Evolutionary conservation across 2,113 vertebrate genomes (phyloP).

Genomic region (Etheostoma spectabile): DNA sequence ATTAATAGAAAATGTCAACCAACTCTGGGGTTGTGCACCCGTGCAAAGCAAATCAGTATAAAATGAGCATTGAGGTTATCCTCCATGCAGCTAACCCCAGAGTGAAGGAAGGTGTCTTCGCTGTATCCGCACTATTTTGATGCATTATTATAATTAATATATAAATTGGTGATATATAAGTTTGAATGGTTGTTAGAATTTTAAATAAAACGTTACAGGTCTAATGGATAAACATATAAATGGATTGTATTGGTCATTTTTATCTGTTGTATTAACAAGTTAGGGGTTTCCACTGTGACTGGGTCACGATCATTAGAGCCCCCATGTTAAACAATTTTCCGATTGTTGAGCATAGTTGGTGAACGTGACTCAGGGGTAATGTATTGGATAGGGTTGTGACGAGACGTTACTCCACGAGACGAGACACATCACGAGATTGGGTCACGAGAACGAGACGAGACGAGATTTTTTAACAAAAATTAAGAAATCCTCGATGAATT

Average conservation of each 20-base stretch:
- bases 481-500: no score
- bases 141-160: no score
- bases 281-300: neutral
- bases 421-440: no score
- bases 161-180: neutral
- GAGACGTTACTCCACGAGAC: no score
- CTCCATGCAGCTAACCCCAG: constrained; percentile 43
- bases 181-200: neutral
- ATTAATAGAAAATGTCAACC: neutral
- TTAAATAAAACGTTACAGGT: neutral
- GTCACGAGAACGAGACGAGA: no score
- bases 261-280: neutral
- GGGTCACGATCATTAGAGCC: neutral
- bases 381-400: no score
- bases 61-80: constrained; percentile 35
- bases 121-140: constrained; percentile 32
- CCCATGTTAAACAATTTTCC: neutral
- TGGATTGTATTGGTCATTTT: neutral
- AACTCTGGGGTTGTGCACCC: constrained; percentile 24
- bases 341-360: constrained; percentile 1
- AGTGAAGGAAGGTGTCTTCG: constrained; percentile 56
- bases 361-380: constrained; percentile 10
- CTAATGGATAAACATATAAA: neutral
- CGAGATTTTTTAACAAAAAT: no score
- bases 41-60: constrained; percentile 40